Base-by-base conservation (phyloP, 2,888 invertebrate genomes). In the Leptopilina syphax region DNA sequence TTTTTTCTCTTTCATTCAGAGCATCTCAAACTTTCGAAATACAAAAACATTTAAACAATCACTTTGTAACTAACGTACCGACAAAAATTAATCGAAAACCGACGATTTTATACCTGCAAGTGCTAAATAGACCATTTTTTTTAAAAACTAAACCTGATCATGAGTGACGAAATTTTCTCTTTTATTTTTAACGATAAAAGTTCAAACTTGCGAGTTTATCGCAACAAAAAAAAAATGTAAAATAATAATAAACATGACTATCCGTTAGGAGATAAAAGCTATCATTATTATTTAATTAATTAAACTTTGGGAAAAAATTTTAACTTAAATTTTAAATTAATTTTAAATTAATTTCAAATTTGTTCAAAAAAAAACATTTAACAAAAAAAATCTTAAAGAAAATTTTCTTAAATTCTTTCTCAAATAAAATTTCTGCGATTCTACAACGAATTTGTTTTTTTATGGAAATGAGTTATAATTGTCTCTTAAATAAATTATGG, bases 11-110 rank as follows among this genome's bases (percentile, higher is more conserved):
- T 73, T 34, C 54, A 73, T 34, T 41, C n/a, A 9, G 4, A 57
- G 34, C 57, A 6, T 73, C 73, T 34, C 57, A 27, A 27, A 57
- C n/a, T 57, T 18, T 57, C 73, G 57, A 73, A 57, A 57, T 73
- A 73, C 57, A 73, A 73, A 57, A 73, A 73, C 73, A 73, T 73
- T 63, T 73, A 73, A 73, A 73, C 54, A 73, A 73, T 73, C 27
- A 73, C 34, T 27, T 13, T 8, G 54, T 27, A 73, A 73, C 34
- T 73, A 73, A 57, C 73, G 54, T 73, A 57, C 34, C 57, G 73
- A 73, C 57, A 54, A 73, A 34, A 73, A 57, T 57, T 54, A 73
- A 73, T 73, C 57, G 73, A 57, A 57, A 73, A 57, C 57, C 73
- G 57, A 73, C n/a, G 57, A 57, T 50, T 18, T 18, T 13, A n/a